Base-by-base conservation (phyloP, 2,888 invertebrate genomes). In the Troilus luridus region DNA sequence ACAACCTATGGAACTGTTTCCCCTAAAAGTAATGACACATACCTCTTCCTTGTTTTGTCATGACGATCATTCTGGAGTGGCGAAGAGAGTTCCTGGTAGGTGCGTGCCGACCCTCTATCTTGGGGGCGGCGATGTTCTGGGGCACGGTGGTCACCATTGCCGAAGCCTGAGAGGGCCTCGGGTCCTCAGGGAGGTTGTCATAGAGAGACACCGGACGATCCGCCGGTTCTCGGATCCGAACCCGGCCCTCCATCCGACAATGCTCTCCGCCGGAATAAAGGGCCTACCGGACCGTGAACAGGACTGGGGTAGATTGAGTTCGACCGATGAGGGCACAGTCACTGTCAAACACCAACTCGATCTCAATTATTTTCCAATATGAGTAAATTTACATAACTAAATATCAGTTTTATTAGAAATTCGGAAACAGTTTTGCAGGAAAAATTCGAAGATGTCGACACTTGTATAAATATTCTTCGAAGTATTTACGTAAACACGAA, bases 1-100 rank as follows among this genome's bases (percentile, higher is more conserved):
- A 41, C 41, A 41, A 41, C 41, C 41, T 41, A 5, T 41, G 41
- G 41, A 41, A 41, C 41, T 41, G 41, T 3, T 41, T 3, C 41
- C 41, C 1, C 12, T 2, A 54, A 58, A 64, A 7, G 17, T 59
- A 24, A 91, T 41, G 19, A 90, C 56, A 41, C 91, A n/a, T 90
- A 95, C 95, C 94, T 94, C 94, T 94, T 93, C 95, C 95, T 92
- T 94, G 95, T 93, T 95, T 95, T 93, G 95, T 95, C 93, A 96
- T 95, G 54, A 96, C 96, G 92, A 96, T 95, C 96, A 96, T 96
- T 92, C 96, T 94, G 93, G 96, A 96, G 93, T 96, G 96, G 92
- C 96, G 94, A 92, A 96, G 94, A 93, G 96, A 96, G 93, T 96
- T 96, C 93, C 96, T 95, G 56, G 96, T 96, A 89, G 96, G 96